Base-by-base conservation (phyloP, 2,888 invertebrate species). In the Trichogramma dendrolimi region DNA sequence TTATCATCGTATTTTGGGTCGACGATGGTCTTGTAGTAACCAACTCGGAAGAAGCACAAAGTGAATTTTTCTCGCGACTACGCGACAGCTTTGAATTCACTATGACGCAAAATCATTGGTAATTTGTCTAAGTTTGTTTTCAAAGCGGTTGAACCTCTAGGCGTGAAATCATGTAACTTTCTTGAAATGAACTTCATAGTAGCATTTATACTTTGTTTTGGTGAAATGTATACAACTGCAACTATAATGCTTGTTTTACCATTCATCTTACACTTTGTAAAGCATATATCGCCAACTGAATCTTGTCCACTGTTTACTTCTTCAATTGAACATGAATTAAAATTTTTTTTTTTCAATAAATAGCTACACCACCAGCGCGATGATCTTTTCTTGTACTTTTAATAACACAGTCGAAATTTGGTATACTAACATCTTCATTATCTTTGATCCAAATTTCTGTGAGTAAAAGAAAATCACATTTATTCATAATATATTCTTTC, bases 151-250 rank as follows among this genome's bases (percentile, higher is more conserved):
- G 55, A 55, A 48, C 55, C 40, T 39, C 14, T 14, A 1, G 3
- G 2, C 39, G 40, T 4, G 39, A 48, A 48, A n/a, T 39, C 6
- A 6, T 39, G n/a, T 39, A 55, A 41, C 48, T 54, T 2, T 7
- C n/a, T 44, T 11, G 56, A n/a, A 52, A 56, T 44, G 44, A 52
- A 48, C 43, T 11, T 42, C 7, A 60, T 47, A 4, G 49, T 60
- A 38, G 46, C 41, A 27, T 51, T 3, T 6, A 52, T 46, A 43
- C 8, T 50, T 47, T 61, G 56, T 52, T 61, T 56, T 0, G 57
- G 61, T 11, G 52, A 61, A 53, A 61, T 57, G 7, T 61, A 61
- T n/a, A n/a, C n/a, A n/a, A 61, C 51, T 14, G 41, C 56, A 47
- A 52, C 7, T 48, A 61, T 51, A 11, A 61, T 39, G 0, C n/a